Base-by-base conservation (phyloP, 2,888 invertebrate species). In the Eupeodes luniger region DNA sequence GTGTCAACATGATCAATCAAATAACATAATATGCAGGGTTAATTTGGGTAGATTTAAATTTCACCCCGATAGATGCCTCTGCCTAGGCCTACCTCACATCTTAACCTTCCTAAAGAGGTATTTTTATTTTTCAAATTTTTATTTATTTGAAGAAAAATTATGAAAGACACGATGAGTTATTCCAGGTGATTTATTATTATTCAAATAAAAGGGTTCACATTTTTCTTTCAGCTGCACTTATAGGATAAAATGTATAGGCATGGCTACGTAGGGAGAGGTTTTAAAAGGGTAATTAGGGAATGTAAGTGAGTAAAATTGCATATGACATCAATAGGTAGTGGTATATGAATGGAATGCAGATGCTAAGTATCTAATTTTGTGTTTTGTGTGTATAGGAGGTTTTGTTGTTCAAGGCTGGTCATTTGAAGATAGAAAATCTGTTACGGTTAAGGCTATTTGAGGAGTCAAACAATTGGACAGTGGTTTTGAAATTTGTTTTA, bases 111-210 rank as follows among this genome's bases (percentile, higher is more conserved):
- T 27, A 27, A 27, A 2, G 27, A 27, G 27, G 4, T 59, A 12
- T 34, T 14, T 59, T 2, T 62, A n/a, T 53, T 16, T 55, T 9
- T 4, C n/a, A 74, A 14, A 44, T 61, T 51, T 44, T 64, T 57
- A 72, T 79, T 72, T 67, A 40, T 59, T 66, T 47, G 14, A 66
- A 47, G 57, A 64, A 69, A n/a, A 72, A 81, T 77, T 64, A 47
- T 72, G 70, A 40, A 14, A 49, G 64, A 62, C 11, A 53, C 75
- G 69, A 69, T 36, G 62, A 80, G 80, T 76, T 57, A 66, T 36
- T 62, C 82, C 82, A 85, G 82, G 85, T 85, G 85, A 85, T 81
- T 81, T 78, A 61, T 78, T 81, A 61, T 78, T 81, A 62, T 47
- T 47, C 40, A 85, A 85, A 81, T 85, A 67, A 69, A 85, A 67